Base-by-base conservation (phyloP, 2,888 invertebrate genomes). In the Hanleya hanleyi region DNA sequence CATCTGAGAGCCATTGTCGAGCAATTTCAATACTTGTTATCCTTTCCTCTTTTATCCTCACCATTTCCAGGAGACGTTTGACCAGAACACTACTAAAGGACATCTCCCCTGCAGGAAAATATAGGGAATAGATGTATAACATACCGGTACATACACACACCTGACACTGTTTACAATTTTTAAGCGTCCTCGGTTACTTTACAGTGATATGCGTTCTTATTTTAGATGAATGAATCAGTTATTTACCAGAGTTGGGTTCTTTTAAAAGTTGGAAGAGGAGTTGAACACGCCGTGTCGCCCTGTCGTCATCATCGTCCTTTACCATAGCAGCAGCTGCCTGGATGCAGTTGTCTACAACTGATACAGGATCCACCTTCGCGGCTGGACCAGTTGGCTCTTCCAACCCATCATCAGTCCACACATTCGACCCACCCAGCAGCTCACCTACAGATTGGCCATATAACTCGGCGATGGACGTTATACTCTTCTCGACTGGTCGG, bases 271-370 rank as follows among this genome's bases (percentile, higher is more conserved):
- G 67, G 33, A 84, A 65, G 26, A 84, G 74, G 5, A 84, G 70
- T 5, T 78, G 73, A 33, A 87, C 79, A 47, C 86, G 78, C n/a
- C 80, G 74, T 22, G 84, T 86, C 41, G 83, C 80, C 22, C 85
- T 74, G 6, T 62, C 47, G 0, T 68, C 69, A 22, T 74, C 69
- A 15, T 67, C 66, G 66, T 86, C 86, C 69, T 83, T 82, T 47
- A 87, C 80, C 80, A 84, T 83, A 18, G 86, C 79, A 6, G 82
- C 76, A 7, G 87, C 86, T 0, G 81, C 76, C 71, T 84, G 86
- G 9, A 85, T 64, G 74, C 85, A 82, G 3, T 18, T 67, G 35
- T 51, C n/a, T 22, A 49, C 67, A 15, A n/a, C 15, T n/a, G 37
- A 22, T 9, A 18, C 41, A 35, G 62, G 26, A 33, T 22, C 61